These are phyloP conservation scores for Euproctis similis DNA, from an alignment of 2,888 invertebrate genomes.

Conservation along the genomic window DNA sequence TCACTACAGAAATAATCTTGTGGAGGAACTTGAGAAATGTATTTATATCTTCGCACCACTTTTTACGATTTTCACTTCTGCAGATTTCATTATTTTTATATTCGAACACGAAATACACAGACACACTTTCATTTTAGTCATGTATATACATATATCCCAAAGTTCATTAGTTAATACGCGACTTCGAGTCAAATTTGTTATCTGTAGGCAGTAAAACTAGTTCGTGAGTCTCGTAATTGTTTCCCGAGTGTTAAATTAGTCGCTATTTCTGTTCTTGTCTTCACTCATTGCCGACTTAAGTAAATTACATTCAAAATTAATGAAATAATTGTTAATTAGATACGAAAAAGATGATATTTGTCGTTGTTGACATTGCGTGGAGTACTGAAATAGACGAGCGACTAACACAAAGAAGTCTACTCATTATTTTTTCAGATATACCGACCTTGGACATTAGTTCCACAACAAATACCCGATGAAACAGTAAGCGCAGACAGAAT, in stretches of 20 bases:
- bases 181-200: slow-evolving; percentile 8
- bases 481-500: slow-evolving; percentile 71
- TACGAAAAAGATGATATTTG: background rate
- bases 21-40: slow-evolving; percentile 22
- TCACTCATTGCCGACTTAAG: slow-evolving; percentile 32
- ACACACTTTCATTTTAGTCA: slow-evolving; percentile 15
- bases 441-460: slow-evolving; percentile 72
- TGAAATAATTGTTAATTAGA: no score
- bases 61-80: slow-evolving; percentile 24
- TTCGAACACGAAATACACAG: slow-evolving; percentile 12
- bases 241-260: slow-evolving; percentile 37
- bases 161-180: no score
- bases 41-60: slow-evolving; percentile 31
- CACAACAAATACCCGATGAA: slow-evolving; percentile 69
- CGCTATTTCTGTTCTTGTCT: slow-evolving; percentile 51
- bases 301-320: no score
- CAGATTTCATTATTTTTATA: slow-evolving; percentile 20
- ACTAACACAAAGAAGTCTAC: slow-evolving; percentile 65
- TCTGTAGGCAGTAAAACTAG: slow-evolving; percentile 11
- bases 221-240: slow-evolving; percentile 21
- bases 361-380: slow-evolving; percentile 27
- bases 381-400: slow-evolving; percentile 52
- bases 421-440: slow-evolving; percentile 74
- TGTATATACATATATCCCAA: slow-evolving; percentile 6
- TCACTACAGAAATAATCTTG: slow-evolving; percentile 29